Base-by-base conservation (phyloP, 2,888 invertebrate genomes). In the Dryobotodes eremita region DNA sequence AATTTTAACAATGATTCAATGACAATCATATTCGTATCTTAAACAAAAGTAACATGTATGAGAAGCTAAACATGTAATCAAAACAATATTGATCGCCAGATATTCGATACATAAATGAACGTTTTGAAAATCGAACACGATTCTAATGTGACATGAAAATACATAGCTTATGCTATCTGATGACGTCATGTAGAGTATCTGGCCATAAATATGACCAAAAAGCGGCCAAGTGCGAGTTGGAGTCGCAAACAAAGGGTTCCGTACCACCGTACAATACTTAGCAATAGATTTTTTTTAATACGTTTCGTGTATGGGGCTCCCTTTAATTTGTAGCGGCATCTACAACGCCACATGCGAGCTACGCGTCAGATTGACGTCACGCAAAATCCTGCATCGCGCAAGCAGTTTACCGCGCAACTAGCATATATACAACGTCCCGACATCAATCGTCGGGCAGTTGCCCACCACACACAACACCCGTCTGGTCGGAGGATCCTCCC, bases 101-200 rank as follows among this genome's bases (percentile, higher is more conserved):
- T 75, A 59, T 36, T 65, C 26, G 15, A 72, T 81, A 20, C 72
- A 73, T 83, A 68, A 80, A 76, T 71, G 62, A 80, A 61, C 36
- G 53, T 76, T 83, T 80, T 59, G 46, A n/a, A 72, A 79, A 80
- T 71, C 71, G 36, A 64, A 71, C 69, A 61, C 31, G 36, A 71
- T 65, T 46, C 15, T 36, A 80, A 74, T 72, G 73, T 75, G 64
- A 26, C 17, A 5, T 50, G 11, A 53, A 79, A 55, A 83, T 23
- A 71, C 64, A 71, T 74, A 87, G 79, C 65, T 50, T 80, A 82
- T 71, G 73, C 70, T 83, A 70, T 59, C 10, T 23, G 13, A 62
- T 74, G 74, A 71, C 62, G 64, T 71, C n/a, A 77, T 61, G 17
- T 13, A 2, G 17, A 42, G 26, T 1, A 17, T 5, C 42, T 23